These are phyloP conservation scores for Mergus octosetaceus DNA, from an alignment of 2,797 vertebrate genomes.

Conservation along the genomic window DNA sequence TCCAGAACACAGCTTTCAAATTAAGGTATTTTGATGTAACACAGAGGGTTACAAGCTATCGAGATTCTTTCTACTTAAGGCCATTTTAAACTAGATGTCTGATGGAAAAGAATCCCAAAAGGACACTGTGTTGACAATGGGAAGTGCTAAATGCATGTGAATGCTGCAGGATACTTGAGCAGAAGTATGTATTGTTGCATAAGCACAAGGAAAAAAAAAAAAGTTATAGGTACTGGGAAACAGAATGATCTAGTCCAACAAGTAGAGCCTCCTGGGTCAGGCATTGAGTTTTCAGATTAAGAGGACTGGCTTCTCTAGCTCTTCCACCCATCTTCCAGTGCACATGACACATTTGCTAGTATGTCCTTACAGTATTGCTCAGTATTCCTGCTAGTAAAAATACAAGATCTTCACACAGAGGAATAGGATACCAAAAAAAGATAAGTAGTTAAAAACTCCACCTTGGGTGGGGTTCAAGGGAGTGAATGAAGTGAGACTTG, in stretches of 20 bases:
- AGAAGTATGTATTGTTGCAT: neutral
- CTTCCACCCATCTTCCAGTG: neutral
- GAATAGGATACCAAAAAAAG: neutral
- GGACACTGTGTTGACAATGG: accelerated
- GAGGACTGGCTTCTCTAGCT: neutral
- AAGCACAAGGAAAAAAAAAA: neutral
- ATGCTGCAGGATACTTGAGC: neutral
- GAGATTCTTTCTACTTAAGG: neutral
- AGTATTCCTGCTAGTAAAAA: neutral
- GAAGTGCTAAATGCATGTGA: neutral
- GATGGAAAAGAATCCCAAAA: neutral
- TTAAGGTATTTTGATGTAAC: neutral
- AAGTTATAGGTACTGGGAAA: neutral
- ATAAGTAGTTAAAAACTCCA: neutral
- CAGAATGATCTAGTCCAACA: neutral
- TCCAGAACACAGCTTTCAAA: neutral
- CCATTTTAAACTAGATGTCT: neutral
- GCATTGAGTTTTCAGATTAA: neutral
- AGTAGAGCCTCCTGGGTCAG: neutral
- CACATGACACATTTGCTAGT: neutral
- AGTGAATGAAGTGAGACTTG: neutral
- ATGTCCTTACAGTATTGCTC: neutral
- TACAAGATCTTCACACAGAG: neutral
- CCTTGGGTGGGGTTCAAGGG: neutral
- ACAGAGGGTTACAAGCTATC: neutral